Percentiles rank a stretch among this genome's conserved stretches.
These are phyloP conservation scores for Colius striatus DNA, from an alignment of 2,113 vertebrate genomes.

Conservation along the genomic window DNA sequence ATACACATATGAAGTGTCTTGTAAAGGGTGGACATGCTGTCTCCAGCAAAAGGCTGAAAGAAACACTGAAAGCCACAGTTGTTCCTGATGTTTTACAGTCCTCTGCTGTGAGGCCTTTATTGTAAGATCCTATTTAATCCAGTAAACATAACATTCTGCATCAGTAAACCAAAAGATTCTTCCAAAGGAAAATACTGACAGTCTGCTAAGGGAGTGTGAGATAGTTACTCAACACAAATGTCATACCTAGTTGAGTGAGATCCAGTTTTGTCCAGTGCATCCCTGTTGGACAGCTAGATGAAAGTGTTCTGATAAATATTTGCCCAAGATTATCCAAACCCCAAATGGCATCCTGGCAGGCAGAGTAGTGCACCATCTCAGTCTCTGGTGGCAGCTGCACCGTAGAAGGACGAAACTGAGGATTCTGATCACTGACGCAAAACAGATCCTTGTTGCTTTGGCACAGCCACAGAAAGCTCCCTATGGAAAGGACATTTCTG, in stretches of 20 bases:
- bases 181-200: not conserved
- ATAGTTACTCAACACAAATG: not conserved
- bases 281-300: slow-evolving; percentile 87
- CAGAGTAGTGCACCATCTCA: slow-evolving; percentile 88
- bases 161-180: not conserved
- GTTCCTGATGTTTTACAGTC: not conserved
- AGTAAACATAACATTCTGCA: not conserved
- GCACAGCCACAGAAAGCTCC: slow-evolving; percentile 92
- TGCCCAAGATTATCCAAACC: slow-evolving; percentile 86
- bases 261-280: slow-evolving; percentile 94
- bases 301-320: slow-evolving; percentile 89
- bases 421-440: slow-evolving; percentile 87
- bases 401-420: slow-evolving; percentile 88
- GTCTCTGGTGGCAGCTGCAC: slow-evolving; percentile 87
- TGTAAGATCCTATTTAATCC: not conserved
- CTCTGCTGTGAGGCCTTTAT: not conserved
- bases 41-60: not conserved
- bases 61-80: not conserved
- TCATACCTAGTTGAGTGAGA: slow-evolving; percentile 93
- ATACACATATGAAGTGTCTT: not conserved
- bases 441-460: slow-evolving; percentile 96
- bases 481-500: slow-evolving; percentile 65
- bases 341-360: slow-evolving; percentile 93
- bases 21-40: not conserved
- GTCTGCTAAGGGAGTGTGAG: not conserved